Conservation (phyloP, 2,113 vertebrate species). For the Podarcis cretensis region DNA sequence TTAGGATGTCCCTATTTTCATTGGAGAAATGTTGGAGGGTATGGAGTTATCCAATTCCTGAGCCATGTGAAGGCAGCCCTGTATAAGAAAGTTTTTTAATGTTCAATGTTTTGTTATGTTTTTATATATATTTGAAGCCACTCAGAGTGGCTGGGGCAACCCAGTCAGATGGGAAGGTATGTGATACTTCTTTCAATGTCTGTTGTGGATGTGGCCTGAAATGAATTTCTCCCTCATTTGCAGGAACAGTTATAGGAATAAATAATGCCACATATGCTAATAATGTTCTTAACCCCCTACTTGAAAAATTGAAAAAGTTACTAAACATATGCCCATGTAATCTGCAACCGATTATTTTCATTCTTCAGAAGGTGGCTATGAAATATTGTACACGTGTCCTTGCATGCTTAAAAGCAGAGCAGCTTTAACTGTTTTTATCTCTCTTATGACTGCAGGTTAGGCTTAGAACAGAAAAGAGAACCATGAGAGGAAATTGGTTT, state of each 20-base stretch:
- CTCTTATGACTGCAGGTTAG: constrained; percentile 46
- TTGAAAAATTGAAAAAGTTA: constrained; percentile 3
- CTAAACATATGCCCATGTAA: constrained; percentile 57
- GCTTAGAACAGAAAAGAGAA: constrained; percentile 62
- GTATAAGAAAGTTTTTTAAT: no score
- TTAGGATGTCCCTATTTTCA: no score
- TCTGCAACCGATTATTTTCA: constrained; percentile 40
- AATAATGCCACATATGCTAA: background rate
- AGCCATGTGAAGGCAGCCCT: no score
- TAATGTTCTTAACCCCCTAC: background rate
- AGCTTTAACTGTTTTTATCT: constrained; percentile 59
- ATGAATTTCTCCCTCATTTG: background rate
- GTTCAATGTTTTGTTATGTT: no score
- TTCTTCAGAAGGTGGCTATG: constrained; percentile 48
- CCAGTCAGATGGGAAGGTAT: no score
- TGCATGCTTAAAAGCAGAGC: constrained; percentile 56
- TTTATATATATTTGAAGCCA: no score
- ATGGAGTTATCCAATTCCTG: no score
- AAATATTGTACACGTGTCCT: constrained; percentile 45
- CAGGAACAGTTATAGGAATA: background rate
- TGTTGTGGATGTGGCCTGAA: background rate
- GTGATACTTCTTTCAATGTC: no score
- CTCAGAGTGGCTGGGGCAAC: no score
- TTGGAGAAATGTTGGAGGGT: no score
- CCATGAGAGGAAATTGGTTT: constrained; percentile 56